Evolutionary conservation across 2,888 invertebrate species (phyloP).

Genomic region (Orthosia incerta): DNA sequence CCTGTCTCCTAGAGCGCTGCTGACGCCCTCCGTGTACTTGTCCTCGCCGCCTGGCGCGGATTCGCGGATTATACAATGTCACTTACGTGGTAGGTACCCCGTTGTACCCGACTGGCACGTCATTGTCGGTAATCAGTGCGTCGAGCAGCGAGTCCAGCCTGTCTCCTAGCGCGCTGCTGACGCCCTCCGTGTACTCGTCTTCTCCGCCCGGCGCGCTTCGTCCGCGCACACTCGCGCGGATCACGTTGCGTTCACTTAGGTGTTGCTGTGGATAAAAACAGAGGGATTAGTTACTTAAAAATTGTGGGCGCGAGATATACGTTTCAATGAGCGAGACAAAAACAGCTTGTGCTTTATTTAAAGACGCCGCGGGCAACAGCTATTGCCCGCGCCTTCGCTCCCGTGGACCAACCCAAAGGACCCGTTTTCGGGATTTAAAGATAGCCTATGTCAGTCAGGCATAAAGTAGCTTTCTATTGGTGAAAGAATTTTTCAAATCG

Average conservation of each 20-base stretch:
- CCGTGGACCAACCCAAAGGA: too few relatives aligned
- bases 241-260: constrained; percentile 94
- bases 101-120: constrained; percentile 88
- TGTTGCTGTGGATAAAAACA: constrained; percentile 88
- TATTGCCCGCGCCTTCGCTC: too few relatives aligned
- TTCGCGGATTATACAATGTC: constrained; percentile 87
- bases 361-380: too few relatives aligned
- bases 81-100: constrained; percentile 91
- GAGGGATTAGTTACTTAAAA: background rate
- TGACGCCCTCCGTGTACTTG: constrained; percentile 92
- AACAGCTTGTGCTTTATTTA: too few relatives aligned
- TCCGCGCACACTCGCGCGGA: constrained; percentile 91
- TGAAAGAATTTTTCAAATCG: too few relatives aligned
- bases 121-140: constrained; percentile 92
- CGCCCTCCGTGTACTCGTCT: constrained; percentile 92
- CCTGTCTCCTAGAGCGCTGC: too few relatives aligned
- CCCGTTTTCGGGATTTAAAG: too few relatives aligned
- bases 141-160: constrained; percentile 93
- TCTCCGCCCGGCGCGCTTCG: constrained; percentile 89
- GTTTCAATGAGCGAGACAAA: too few relatives aligned
- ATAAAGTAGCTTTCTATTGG: too few relatives aligned
- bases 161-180: constrained; percentile 92
- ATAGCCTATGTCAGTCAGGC: too few relatives aligned
- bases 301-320: background rate
- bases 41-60: constrained; percentile 79